A percentile compares a stretch with the other conserved stretches of the same genome.
phyloP scores from a whole-genome alignment of 2,888 invertebrate species.

The Tethea ocularis region DNA sequence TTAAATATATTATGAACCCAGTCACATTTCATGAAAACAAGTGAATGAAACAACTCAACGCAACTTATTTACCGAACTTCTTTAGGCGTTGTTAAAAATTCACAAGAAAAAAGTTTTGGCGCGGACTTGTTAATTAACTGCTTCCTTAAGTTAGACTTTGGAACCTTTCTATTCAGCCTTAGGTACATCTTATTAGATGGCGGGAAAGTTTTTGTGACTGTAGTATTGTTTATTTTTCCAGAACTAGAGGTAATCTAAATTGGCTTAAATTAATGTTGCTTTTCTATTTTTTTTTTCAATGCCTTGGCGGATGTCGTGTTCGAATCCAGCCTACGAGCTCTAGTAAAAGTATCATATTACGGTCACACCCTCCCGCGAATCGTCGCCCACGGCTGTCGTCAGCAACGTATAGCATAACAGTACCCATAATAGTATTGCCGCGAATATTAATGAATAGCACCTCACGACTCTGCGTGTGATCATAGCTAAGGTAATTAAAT shows the following conservation, averaged over 20 bases:
- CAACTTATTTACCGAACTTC: neutral
- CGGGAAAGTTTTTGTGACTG: neutral
- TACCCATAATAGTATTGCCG: too few relatives aligned
- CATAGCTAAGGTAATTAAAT: too few relatives aligned
- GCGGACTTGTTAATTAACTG: slow-evolving; percentile 5
- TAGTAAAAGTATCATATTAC: too few relatives aligned
- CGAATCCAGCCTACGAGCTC: too few relatives aligned
- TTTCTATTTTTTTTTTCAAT: too few relatives aligned
- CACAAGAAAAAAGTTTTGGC: slow-evolving; percentile 8
- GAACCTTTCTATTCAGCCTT: slow-evolving; percentile 4
- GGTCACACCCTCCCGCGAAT: too few relatives aligned
- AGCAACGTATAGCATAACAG: too few relatives aligned
- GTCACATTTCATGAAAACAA: neutral
- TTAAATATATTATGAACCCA: neutral
- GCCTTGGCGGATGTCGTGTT: too few relatives aligned
- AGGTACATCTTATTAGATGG: neutral
- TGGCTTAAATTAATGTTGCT: neutral
- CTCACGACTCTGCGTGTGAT: too few relatives aligned
- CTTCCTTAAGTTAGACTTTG: neutral
- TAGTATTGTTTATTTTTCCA: neutral
- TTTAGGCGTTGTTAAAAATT: slow-evolving; percentile 6
- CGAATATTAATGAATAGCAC: too few relatives aligned
- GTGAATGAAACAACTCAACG: neutral
- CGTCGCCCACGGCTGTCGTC: too few relatives aligned
- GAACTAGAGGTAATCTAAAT: neutral